A percentile compares a stretch with the other conserved stretches of the same genome.
phyloP scores from a whole-genome alignment of 1,140 invertebrate genomes.

The Drosophila nigromelanica region DNA sequence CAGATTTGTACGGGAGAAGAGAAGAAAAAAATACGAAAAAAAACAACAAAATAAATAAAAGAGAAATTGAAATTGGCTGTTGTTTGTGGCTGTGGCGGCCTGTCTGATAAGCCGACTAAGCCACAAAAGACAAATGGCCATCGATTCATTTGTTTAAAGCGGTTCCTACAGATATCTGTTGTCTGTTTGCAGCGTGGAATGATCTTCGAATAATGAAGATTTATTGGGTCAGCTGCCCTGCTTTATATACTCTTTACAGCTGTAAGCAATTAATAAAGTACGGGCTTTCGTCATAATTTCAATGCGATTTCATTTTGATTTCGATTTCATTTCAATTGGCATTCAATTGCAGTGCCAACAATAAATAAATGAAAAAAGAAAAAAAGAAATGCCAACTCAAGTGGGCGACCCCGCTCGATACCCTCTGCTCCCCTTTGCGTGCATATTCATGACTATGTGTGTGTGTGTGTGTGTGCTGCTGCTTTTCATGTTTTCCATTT shows the following conservation, averaged over 20 bases:
- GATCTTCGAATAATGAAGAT: conserved; percentile 19
- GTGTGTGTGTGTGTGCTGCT: conserved; percentile 12
- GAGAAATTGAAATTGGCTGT: conserved; percentile 46
- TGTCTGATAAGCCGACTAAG: conserved; percentile 30
- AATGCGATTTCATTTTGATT: conserved; percentile 57
- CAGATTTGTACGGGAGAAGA: conserved; percentile 43
- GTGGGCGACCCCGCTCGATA: conserved; percentile 24
- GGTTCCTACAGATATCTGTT: conserved; percentile 4
- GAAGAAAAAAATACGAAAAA: no score
- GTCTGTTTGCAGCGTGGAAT: not conserved
- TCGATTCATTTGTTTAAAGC: conserved; percentile 32
- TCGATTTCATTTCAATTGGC: conserved; percentile 66
- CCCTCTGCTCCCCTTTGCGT: conserved; percentile 24
- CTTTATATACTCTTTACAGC: not conserved
- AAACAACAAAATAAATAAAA: conserved; percentile 2
- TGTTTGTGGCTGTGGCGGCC: conserved; percentile 10
- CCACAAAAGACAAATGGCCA: conserved; percentile 18
- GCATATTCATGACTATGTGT: conserved; percentile 55
- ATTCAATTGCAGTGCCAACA: conserved; percentile 71
- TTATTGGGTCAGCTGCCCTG: conserved; percentile 38
- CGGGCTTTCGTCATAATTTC: conserved; percentile 28
- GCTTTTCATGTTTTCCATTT: conserved; percentile 59
- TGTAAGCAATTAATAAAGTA: conserved; percentile 21
- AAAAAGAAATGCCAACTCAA: conserved; percentile 63
- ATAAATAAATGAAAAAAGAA: conserved; percentile 13